Conservation (phyloP, 2,797 vertebrate genomes). For the Pseudocheirus occidentalis region DNA sequence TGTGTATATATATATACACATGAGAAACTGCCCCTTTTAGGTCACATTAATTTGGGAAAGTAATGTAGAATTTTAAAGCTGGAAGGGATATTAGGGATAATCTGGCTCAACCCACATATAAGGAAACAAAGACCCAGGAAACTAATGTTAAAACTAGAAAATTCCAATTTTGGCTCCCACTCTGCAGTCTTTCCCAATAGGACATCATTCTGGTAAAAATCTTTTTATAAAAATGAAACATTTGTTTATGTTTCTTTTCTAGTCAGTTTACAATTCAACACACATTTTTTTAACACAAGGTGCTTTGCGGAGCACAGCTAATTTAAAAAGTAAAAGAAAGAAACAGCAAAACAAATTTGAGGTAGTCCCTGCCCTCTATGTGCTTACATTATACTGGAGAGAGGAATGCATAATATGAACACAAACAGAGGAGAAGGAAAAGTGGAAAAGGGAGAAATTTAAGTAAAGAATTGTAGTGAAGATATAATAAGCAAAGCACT, state of each 20-base stretch:
- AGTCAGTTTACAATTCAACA: background rate
- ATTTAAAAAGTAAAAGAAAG: too few relatives aligned
- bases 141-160: background rate
- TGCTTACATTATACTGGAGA: background rate
- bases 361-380: background rate
- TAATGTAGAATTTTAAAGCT: background rate
- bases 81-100: too few relatives aligned
- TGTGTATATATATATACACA: too few relatives aligned
- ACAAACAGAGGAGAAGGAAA: background rate
- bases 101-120: too few relatives aligned
- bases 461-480: background rate
- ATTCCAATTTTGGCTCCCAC: background rate
- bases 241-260: background rate
- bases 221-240: background rate
- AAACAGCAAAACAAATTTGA: background rate
- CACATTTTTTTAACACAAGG: background rate
- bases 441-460: background rate
- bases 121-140: too few relatives aligned
- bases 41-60: background rate
- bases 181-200: background rate
- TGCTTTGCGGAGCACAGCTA: background rate
- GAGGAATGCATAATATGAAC: background rate
- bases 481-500: background rate
- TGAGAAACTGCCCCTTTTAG: too few relatives aligned
- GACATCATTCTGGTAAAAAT: background rate